Conservation (phyloP, 2,113 vertebrate genomes). For the Oxyura jamaicensis region DNA sequence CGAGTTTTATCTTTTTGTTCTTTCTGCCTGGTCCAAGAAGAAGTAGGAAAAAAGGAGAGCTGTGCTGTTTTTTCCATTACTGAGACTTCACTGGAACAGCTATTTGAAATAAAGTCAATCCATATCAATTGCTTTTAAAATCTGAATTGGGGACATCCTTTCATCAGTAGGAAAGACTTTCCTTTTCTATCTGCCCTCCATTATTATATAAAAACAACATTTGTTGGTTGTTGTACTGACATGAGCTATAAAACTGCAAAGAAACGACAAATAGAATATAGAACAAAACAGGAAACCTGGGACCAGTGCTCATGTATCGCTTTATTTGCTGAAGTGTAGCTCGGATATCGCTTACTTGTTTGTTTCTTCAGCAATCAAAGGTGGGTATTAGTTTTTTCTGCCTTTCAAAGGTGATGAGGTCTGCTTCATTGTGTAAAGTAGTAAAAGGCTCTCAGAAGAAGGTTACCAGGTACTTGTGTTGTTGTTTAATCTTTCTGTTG, state of each 20-base stretch:
- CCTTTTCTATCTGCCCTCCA: not conserved
- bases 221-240: not conserved
- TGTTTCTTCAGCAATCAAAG: not conserved
- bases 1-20: not conserved
- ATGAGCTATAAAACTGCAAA: not conserved
- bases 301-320: not conserved
- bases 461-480: not conserved
- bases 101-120: not conserved
- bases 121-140: not conserved
- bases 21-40: not conserved
- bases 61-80: not conserved
- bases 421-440: not conserved
- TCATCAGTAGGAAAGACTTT: not conserved
- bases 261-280: not conserved
- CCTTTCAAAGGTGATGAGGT: not conserved
- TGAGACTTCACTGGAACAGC: not conserved
- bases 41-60: not conserved
- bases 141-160: not conserved
- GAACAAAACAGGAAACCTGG: not conserved
- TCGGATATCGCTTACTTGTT: not conserved
- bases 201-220: not conserved
- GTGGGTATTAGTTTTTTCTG: not conserved
- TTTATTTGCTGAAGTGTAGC: not conserved
- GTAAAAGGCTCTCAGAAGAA: not conserved
- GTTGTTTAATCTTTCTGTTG: not conserved